These are phyloP conservation scores for Crocallis elinguaria DNA, from an alignment of 2,888 invertebrate species.

Conservation along the genomic window DNA sequence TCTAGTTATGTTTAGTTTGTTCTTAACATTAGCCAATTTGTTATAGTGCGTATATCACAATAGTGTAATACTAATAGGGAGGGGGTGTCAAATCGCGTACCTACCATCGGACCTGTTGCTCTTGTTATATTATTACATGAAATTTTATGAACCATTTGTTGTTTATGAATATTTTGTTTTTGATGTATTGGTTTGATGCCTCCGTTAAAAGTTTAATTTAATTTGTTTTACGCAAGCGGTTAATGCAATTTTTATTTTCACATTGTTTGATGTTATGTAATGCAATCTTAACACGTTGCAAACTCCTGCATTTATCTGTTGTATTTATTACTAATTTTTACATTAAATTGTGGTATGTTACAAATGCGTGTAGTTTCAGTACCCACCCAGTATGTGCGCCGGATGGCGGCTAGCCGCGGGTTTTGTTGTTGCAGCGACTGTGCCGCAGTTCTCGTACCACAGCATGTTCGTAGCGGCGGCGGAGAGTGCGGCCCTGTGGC, in stretches of 20 bases:
- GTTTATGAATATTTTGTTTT: conserved; percentile 80
- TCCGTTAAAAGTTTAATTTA: conserved; percentile 82
- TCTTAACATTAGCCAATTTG: conserved; percentile 83
- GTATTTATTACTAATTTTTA: conserved; percentile 89
- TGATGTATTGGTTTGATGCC: conserved; percentile 84
- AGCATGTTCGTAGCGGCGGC: conserved; percentile 92
- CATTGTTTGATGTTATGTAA: conserved; percentile 86
- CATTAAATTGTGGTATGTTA: conserved; percentile 90
- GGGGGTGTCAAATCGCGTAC: conserved; percentile 84
- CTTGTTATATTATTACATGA: conserved; percentile 81
- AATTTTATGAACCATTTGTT: conserved; percentile 82
- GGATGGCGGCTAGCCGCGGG: conserved; percentile 29
- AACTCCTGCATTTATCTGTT: conserved; percentile 88
- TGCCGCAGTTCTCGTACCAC: conserved; percentile 88
- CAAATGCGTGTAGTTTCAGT: conserved; percentile 84
- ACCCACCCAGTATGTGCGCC: conserved; percentile 35
- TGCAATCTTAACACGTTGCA: conserved; percentile 85
- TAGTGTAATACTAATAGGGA: conserved; percentile 81
- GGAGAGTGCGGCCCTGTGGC: conserved; percentile 90
- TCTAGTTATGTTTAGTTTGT: conserved; percentile 83
- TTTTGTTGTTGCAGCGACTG: conserved; percentile 32
- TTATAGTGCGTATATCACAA: conserved; percentile 84
- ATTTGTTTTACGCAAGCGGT: conserved; percentile 85
- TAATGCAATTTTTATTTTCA: conserved; percentile 84
- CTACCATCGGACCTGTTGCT: conserved; percentile 66